Percentiles rank a stretch among this genome's conserved stretches.
These are phyloP conservation scores for Acholoe squamosa DNA, from an alignment of 2,888 invertebrate species.

Conservation along the genomic window DNA sequence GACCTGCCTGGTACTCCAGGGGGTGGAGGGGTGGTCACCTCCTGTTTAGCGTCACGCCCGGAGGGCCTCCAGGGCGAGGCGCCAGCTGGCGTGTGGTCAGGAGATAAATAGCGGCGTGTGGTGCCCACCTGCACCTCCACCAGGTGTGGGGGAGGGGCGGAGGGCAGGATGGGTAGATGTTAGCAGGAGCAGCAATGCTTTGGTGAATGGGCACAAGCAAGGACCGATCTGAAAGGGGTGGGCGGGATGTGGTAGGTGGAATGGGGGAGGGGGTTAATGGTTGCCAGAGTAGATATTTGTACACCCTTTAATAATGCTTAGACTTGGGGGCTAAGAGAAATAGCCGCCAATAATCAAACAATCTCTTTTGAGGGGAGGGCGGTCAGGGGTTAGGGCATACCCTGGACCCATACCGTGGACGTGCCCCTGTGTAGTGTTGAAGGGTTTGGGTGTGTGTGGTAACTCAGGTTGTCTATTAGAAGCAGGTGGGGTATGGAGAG, in stretches of 20 bases:
- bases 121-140: neutral
- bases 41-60: constrained; percentile 43
- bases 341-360: neutral
- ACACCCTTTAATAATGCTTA: no score
- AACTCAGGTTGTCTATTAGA: neutral
- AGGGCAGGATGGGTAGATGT: neutral
- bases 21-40: constrained; percentile 11
- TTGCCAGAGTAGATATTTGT: no score
- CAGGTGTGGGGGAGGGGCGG: neutral
- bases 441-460: neutral
- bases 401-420: no score
- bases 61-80: neutral
- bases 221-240: no score
- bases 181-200: neutral
- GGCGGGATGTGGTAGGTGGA: neutral
- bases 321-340: neutral
- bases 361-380: neutral
- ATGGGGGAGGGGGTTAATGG: no score
- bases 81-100: constrained; percentile 35
- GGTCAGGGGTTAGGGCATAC: neutral
- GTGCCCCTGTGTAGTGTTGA: neutral
- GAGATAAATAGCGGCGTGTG: constrained; percentile 33
- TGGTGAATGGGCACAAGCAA: no score
- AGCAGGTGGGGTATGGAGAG: neutral
- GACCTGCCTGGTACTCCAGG: neutral